These are phyloP conservation scores for Strix aluco DNA, from an alignment of 2,113 vertebrate species.

Conservation along the genomic window DNA sequence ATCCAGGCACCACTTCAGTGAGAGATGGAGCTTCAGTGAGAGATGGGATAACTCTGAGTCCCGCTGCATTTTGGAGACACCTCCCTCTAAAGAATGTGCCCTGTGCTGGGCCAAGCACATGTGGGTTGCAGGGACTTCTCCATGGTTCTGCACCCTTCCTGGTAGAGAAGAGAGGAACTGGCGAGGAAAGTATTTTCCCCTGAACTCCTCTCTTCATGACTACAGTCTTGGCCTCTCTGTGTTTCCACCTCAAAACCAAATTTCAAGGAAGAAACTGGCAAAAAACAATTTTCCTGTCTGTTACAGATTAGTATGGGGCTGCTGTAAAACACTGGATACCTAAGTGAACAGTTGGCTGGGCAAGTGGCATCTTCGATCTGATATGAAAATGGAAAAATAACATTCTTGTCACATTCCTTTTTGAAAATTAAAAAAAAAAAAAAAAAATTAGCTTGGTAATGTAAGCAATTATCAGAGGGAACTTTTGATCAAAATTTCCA, in stretches of 20 bases:
- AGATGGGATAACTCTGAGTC: not conserved
- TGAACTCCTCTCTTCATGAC: not conserved
- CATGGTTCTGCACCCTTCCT: not conserved
- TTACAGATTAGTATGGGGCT: not conserved
- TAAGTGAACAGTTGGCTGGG: not conserved
- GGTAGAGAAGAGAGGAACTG: not conserved
- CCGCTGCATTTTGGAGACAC: not conserved
- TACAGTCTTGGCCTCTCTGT: not conserved
- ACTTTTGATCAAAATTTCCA: not conserved
- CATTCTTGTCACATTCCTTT: not conserved
- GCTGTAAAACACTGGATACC: not conserved
- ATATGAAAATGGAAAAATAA: not conserved
- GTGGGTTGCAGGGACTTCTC: not conserved
- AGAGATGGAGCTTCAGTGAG: not conserved
- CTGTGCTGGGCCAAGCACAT: accelerated
- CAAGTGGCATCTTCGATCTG: not conserved
- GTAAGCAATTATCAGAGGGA: not conserved
- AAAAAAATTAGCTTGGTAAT: not conserved
- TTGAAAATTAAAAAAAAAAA: not conserved
- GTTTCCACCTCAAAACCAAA: not conserved
- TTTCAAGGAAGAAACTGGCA: not conserved
- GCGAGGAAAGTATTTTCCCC: not conserved
- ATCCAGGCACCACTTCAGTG: not conserved
- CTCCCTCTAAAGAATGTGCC: not conserved
- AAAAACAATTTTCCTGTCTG: not conserved